phyloP scores from a whole-genome alignment of 2,797 vertebrate genomes.

The Urosaurus nigricauda region DNA sequence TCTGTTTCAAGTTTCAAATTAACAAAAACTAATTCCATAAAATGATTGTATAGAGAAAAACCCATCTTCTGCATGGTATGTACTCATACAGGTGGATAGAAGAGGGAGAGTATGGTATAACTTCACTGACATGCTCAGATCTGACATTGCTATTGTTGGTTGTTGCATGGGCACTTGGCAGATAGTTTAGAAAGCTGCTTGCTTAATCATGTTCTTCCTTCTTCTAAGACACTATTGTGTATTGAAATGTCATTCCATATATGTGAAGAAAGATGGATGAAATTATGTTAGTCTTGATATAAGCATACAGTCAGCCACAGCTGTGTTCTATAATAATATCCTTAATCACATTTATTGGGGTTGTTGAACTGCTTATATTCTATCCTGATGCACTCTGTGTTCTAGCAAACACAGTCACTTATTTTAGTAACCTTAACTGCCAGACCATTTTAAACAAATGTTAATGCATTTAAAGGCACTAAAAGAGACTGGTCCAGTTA shows the following conservation, averaged over 20 bases:
- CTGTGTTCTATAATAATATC: constrained; percentile 25
- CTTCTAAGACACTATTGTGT: background rate
- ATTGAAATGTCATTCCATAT: background rate
- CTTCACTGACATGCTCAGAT: background rate
- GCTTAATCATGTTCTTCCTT: constrained; percentile 11
- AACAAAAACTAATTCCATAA: background rate
- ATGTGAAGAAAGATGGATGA: constrained; percentile 4
- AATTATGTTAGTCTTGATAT: constrained; percentile 5
- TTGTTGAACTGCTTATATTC: constrained; percentile 24
- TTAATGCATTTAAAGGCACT: background rate
- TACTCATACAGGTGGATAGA: background rate
- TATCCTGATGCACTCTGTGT: constrained; percentile 15
- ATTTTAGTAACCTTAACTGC: background rate
- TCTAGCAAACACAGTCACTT: constrained; percentile 24
- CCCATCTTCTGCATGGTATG: background rate
- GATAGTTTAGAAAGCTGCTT: constrained; percentile 23
- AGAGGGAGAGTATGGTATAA: background rate
- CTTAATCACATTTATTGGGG: constrained; percentile 42
- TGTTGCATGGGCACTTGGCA: background rate
- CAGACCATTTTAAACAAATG: constrained; percentile 30
- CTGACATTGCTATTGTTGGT: background rate
- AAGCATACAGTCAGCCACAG: background rate
- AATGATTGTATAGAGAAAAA: constrained; percentile 1
- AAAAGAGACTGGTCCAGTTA: constrained; percentile 21
- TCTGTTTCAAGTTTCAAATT: background rate